These are phyloP conservation scores for Coracopsis vasa DNA, from an alignment of 2,113 vertebrate species.

Conservation along the genomic window DNA sequence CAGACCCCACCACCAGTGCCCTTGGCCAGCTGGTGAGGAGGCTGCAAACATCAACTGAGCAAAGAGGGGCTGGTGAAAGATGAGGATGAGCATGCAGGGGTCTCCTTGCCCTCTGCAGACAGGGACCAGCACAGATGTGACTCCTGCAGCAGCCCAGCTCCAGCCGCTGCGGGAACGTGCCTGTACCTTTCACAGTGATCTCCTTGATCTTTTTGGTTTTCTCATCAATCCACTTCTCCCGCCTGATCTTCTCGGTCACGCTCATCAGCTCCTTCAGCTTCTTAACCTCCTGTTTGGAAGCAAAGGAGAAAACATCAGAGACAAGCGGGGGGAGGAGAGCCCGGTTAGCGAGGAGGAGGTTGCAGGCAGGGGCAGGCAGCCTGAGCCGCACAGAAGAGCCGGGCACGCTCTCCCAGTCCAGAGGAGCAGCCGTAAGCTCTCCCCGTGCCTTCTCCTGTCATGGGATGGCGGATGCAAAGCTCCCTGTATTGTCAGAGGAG, in stretches of 20 bases:
- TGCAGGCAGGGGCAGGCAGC: not conserved
- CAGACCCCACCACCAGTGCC: rapidly evolving
- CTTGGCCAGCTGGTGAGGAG: rapidly evolving
- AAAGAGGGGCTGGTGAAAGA: not conserved
- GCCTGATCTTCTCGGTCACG: conserved; percentile 84
- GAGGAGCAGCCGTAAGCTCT: not conserved
- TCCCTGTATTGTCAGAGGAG: no score
- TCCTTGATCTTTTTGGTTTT: conserved; percentile 97
- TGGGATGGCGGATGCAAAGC: no score
- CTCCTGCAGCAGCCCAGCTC: rapidly evolving
- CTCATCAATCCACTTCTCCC: conserved; percentile 96
- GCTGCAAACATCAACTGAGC: rapidly evolving
- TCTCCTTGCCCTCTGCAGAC: not conserved
- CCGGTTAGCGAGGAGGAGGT: not conserved
- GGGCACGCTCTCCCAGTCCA: not conserved
- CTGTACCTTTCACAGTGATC: conserved; percentile 90
- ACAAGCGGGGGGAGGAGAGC: not conserved
- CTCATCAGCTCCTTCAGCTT: conserved; percentile 94
- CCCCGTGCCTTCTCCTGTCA: not conserved
- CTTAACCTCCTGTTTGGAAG: conserved; percentile 85
- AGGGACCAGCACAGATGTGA: rapidly evolving
- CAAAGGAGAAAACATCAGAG: not conserved
- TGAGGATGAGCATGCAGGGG: rapidly evolving
- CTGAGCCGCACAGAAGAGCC: not conserved
- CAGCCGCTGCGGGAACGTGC: rapidly evolving